Evolutionary conservation across 2,888 invertebrate species (phyloP).

Genomic region (Platynereis dumerilii): DNA sequence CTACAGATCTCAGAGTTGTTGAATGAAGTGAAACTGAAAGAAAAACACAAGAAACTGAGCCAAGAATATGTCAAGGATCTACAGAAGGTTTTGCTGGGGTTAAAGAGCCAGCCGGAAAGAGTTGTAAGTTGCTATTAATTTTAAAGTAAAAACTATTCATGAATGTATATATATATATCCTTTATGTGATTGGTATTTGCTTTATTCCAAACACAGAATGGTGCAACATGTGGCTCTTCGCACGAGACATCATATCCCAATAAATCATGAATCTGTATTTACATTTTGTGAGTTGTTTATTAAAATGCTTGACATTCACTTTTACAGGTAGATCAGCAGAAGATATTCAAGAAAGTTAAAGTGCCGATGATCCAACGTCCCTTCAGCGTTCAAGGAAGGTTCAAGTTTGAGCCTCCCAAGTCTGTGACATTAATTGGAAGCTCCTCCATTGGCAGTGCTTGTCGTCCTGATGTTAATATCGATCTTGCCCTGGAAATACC

Average conservation of each 20-base stretch:
- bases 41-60: constrained; percentile 40
- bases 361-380: constrained; percentile 69
- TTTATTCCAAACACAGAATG: too few species aligned
- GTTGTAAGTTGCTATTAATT: too few species aligned
- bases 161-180: too few species aligned
- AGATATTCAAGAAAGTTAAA: too few species aligned
- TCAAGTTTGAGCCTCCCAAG: constrained; percentile 74
- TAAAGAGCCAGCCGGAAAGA: constrained; percentile 30
- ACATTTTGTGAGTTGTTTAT: too few species aligned
- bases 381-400: constrained; percentile 66
- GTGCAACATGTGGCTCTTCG: too few species aligned
- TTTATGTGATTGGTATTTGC: too few species aligned
- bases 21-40: constrained; percentile 48
- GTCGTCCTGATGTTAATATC: constrained; percentile 72
- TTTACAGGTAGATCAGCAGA: too few species aligned
- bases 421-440: constrained; percentile 74
- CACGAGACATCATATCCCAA: too few species aligned
- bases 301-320: too few species aligned
- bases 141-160: too few species aligned
- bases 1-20: constrained; percentile 53
- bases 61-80: constrained; percentile 42
- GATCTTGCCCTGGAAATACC: constrained; percentile 82
- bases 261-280: too few species aligned
- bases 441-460: constrained; percentile 70
- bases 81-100: constrained; percentile 36